A percentile compares a stretch with the other conserved stretches of the same genome.
phyloP scores from a whole-genome alignment of 2,797 vertebrate genomes.

The Masticophis lateralis region DNA sequence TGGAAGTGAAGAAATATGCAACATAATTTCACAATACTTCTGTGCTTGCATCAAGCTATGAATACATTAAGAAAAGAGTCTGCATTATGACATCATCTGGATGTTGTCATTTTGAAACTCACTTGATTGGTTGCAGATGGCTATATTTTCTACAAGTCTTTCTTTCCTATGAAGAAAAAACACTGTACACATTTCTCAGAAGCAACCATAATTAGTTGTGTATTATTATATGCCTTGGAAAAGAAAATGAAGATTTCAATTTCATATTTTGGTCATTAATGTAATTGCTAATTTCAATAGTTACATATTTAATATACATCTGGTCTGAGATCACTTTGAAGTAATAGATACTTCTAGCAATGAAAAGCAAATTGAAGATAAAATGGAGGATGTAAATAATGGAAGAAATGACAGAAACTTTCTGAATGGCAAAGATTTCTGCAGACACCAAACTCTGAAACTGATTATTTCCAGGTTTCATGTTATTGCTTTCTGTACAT shows the following conservation, averaged over 20 bases:
- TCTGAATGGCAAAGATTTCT: background rate
- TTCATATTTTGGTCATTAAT: slow-evolving; percentile 1
- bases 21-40: background rate
- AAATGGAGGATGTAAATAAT: background rate
- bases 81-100: background rate
- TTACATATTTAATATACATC: background rate
- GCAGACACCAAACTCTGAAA: background rate
- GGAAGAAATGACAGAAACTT: background rate
- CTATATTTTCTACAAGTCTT: background rate
- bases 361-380: background rate
- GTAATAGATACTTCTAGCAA: background rate
- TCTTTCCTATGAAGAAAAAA: background rate
- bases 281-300: background rate
- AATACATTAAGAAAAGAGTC: background rate
- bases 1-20: background rate
- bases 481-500: background rate
- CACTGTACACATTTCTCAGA: background rate
- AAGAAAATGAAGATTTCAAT: background rate
- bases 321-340: background rate
- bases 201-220: background rate
- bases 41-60: background rate
- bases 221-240: background rate
- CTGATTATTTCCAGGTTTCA: background rate
- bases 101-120: background rate
- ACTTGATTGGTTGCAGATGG: background rate